Conservation (phyloP, 2,797 vertebrate species). For the Acrossocheilus wenchowensis region DNA sequence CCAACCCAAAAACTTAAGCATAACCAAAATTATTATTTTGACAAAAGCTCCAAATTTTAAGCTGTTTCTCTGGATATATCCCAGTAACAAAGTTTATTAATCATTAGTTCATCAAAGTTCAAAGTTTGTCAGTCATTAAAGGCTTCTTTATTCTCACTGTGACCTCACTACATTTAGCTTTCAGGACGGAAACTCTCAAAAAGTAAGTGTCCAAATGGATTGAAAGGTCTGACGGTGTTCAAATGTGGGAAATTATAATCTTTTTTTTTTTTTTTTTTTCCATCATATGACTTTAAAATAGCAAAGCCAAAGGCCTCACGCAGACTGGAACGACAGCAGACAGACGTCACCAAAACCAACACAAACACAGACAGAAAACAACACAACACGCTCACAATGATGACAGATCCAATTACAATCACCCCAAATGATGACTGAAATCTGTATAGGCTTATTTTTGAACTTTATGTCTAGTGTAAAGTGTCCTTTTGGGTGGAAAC, state of each 20-base stretch:
- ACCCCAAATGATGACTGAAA: background rate
- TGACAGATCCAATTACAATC: background rate
- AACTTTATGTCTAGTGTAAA: background rate
- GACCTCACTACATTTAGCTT: too few relatives aligned
- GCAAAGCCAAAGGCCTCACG: background rate
- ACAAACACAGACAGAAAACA: background rate
- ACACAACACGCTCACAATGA: background rate
- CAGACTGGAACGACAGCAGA: slow-evolving; percentile 1
- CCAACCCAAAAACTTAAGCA: background rate
- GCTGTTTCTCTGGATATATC: background rate
- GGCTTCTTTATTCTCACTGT: background rate
- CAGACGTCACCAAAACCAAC: background rate
- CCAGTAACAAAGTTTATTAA: background rate
- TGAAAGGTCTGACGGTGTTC: background rate
- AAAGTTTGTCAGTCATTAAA: background rate
- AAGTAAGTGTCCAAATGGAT: background rate
- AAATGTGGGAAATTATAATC: background rate
- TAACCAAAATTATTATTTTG: too few relatives aligned
- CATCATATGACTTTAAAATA: background rate
- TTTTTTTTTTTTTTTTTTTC: background rate
- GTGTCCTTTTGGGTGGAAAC: background rate
- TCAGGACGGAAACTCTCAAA: background rate
- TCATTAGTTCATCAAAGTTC: background rate
- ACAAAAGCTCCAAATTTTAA: background rate
- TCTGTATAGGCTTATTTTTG: too few relatives aligned